phyloP scores from a whole-genome alignment of 2,888 invertebrate species.

The Sarcophaga variegata region DNA sequence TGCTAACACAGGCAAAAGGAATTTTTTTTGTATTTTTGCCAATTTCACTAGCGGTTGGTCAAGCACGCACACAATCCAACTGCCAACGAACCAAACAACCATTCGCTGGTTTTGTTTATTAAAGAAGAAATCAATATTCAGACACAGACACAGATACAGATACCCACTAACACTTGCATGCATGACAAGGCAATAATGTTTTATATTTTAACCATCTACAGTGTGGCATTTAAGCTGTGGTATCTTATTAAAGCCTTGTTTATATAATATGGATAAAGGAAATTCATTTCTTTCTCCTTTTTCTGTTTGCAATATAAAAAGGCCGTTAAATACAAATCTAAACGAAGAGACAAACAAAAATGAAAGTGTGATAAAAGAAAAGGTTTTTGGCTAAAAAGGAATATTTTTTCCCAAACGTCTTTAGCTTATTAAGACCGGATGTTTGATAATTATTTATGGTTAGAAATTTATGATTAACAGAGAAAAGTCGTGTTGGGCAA shows the following conservation, averaged over 20 bases:
- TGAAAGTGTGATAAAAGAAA: not conserved
- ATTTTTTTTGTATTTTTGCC: too few relatives aligned
- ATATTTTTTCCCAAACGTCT: too few relatives aligned
- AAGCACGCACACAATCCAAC: too few relatives aligned
- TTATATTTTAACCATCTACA: not conserved
- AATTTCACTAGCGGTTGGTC: too few relatives aligned
- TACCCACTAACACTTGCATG: not conserved
- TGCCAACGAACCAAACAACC: too few relatives aligned
- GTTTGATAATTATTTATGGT: too few relatives aligned
- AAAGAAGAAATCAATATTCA: not conserved
- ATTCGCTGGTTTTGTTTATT: not conserved
- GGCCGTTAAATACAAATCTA: not conserved
- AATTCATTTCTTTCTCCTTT: conserved; percentile 30
- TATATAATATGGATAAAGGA: conserved; percentile 43
- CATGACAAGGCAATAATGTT: not conserved
- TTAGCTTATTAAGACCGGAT: too few relatives aligned
- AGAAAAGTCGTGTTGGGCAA: too few relatives aligned
- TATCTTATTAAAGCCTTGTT: conserved; percentile 12
- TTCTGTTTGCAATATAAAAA: not conserved
- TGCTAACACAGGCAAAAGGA: too few relatives aligned
- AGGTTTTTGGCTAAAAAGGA: too few relatives aligned
- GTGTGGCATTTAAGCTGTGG: not conserved
- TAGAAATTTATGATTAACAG: too few relatives aligned
- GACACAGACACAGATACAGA: not conserved
- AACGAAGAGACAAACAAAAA: too few relatives aligned